Evolutionary conservation across 2,888 invertebrate species (phyloP).

Genomic region (Hanleya hanleyi): DNA sequence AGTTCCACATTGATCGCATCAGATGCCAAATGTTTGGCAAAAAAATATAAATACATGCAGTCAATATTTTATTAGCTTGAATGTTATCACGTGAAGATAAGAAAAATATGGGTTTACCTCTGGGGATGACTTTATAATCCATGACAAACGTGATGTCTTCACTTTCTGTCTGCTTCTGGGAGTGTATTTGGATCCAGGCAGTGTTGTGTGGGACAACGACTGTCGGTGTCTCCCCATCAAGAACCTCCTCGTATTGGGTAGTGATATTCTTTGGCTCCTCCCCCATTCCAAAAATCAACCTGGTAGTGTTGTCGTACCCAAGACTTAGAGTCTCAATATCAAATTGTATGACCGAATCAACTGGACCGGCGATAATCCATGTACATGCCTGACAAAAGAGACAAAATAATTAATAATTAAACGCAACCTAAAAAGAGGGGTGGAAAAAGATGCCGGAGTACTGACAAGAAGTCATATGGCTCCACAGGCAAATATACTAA

Average conservation of each 20-base stretch:
- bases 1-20: too few species aligned
- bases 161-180: background rate
- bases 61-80: too few species aligned
- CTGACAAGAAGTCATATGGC: too few species aligned
- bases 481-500: too few species aligned
- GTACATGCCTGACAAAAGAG: constrained; percentile 24
- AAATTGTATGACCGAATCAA: constrained; percentile 28
- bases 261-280: constrained; percentile 11
- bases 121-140: background rate
- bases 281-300: constrained; percentile 29
- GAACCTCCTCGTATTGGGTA: background rate
- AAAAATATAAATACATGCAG: too few species aligned
- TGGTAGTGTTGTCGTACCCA: constrained; percentile 29
- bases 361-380: constrained; percentile 30
- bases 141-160: background rate
- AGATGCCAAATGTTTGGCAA: too few species aligned
- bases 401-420: background rate
- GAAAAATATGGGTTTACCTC: background rate
- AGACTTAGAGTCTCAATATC: constrained; percentile 20
- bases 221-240: background rate
- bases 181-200: constrained; percentile 29
- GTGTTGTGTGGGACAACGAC: constrained; percentile 29
- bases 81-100: too few species aligned
- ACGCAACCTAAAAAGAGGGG: too few species aligned
- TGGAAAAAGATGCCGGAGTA: too few species aligned